A percentile compares a stretch with the other conserved stretches of the same genome.
These are phyloP conservation scores for Thysanoteuthis rhombus DNA, from an alignment of 2,888 invertebrate species.

Conservation along the genomic window DNA sequence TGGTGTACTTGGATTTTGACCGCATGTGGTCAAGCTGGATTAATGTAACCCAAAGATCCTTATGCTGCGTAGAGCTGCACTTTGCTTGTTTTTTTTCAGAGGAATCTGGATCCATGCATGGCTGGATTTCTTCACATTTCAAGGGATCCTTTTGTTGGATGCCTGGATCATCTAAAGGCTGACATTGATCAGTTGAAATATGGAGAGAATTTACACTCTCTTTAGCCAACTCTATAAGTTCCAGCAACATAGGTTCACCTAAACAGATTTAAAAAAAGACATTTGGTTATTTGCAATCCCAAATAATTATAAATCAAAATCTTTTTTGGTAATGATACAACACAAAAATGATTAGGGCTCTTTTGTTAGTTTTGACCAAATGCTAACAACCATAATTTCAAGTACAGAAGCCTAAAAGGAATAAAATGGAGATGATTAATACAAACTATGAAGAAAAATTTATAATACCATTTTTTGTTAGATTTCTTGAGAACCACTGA, in stretches of 20 bases:
- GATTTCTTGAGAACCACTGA: too few relatives aligned
- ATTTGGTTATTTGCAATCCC: too few relatives aligned
- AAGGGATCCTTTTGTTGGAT: neutral
- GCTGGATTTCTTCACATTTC: neutral
- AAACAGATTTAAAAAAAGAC: neutral
- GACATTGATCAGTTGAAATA: neutral
- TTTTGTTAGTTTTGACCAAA: too few relatives aligned
- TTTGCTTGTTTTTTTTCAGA: neutral
- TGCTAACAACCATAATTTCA: too few relatives aligned
- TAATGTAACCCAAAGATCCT: slow-evolving; percentile 41
- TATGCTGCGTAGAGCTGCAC: neutral
- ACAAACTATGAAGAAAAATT: too few relatives aligned
- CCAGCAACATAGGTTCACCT: neutral
- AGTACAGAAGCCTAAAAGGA: too few relatives aligned
- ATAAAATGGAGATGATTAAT: too few relatives aligned
- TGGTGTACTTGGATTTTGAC: slow-evolving; percentile 52
- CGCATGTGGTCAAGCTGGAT: slow-evolving; percentile 61
- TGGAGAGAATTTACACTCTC: neutral
- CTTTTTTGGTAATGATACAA: too few relatives aligned
- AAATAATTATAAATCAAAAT: too few relatives aligned
- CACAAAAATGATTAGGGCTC: too few relatives aligned
- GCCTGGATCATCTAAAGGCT: neutral
- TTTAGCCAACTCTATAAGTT: neutral
- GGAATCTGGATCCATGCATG: neutral
- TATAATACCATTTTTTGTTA: too few relatives aligned